phyloP scores from a whole-genome alignment of 2,888 invertebrate species.

The Timema podura region DNA sequence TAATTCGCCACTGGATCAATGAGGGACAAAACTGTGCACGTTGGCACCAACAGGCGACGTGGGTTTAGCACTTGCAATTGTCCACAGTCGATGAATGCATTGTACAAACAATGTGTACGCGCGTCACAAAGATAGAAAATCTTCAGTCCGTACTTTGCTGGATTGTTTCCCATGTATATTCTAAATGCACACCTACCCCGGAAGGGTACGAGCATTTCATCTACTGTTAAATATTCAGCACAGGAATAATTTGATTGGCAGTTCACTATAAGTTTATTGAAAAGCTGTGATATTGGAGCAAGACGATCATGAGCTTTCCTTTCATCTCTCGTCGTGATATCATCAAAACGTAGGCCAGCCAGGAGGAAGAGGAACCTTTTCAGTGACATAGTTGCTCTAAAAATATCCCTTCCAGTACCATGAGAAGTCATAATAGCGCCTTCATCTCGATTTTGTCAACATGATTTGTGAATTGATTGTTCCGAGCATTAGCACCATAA shows the following conservation, averaged over 20 bases:
- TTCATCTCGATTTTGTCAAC: conserved; percentile 15
- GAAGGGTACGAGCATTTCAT: conserved; percentile 1
- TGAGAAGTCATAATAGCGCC: conserved; percentile 6
- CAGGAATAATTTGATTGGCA: not conserved
- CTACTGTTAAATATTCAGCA: not conserved
- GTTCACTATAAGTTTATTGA: not conserved
- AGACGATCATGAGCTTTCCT: conserved; percentile 6
- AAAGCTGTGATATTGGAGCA: too few relatives aligned
- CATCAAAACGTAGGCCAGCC: conserved; percentile 11
- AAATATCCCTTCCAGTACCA: conserved; percentile 17
- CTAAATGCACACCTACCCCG: not conserved
- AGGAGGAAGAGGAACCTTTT: conserved; percentile 15
- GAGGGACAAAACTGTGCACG: conserved; percentile 6
- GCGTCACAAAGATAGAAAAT: not conserved
- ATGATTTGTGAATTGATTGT: conserved; percentile 8
- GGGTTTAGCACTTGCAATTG: not conserved
- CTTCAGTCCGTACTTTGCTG: not conserved
- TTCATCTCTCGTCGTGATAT: conserved; percentile 11
- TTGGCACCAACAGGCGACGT: not conserved
- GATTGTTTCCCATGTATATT: conserved; percentile 4
- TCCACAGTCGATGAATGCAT: conserved; percentile 8
- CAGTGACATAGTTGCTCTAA: conserved; percentile 15
- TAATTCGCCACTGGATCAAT: conserved; percentile 3
- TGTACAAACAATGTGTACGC: conserved; percentile 1
- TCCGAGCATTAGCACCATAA: conserved; percentile 6